Base-by-base conservation (phyloP, 2,888 invertebrate genomes). In the Spilarctia lutea region DNA sequence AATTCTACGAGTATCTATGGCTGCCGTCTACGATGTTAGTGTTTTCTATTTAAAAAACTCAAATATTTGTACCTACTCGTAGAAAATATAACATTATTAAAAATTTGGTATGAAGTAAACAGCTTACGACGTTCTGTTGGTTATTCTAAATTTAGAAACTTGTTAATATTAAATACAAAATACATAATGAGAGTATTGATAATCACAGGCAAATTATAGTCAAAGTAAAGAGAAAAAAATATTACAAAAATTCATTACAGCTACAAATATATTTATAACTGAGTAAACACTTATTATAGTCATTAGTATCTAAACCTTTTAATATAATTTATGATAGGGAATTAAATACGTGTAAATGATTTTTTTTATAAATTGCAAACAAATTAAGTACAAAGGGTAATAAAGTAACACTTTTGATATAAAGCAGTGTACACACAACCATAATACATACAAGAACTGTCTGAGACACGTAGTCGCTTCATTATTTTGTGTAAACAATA, bases 401-500 rank as follows among this genome's bases (percentile, higher is more conserved):
- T 27, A 69, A 77, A 66, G 67, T 68, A 18, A 24, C 27, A 30
- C 48, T 33, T 68, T 56, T 30, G 30, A 24, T 63, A 66, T 63
- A 67, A 67, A 63, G 35, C 27, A 35, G 24, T 48, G 13, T 74
- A 70, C 72, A 80, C 68, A 73, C 74, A 75, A 73, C 56, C 39
- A 39, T 35, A 72, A 71, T 74, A 71, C 71, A 71, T 72, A 65
- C 52, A 30, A 33, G 48, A 27, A 73, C 72, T 75, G 81, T 78
- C 73, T 72, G 56, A 67, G 65, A 78, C 75, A 74, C 68, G 56
- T 45, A 18, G 67, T 42, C 75, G 74, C 67, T 78, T 76, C 72
- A 68, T 78, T 77, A 79, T 75, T 79, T 78, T 82, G 71, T 80
- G 75, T 79, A 77, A 79, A 75, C 39, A 74, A 74, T 71, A 39